These are phyloP conservation scores for Myotis yumanensis DNA, from an alignment of 2,113 vertebrate genomes.

Conservation along the genomic window DNA sequence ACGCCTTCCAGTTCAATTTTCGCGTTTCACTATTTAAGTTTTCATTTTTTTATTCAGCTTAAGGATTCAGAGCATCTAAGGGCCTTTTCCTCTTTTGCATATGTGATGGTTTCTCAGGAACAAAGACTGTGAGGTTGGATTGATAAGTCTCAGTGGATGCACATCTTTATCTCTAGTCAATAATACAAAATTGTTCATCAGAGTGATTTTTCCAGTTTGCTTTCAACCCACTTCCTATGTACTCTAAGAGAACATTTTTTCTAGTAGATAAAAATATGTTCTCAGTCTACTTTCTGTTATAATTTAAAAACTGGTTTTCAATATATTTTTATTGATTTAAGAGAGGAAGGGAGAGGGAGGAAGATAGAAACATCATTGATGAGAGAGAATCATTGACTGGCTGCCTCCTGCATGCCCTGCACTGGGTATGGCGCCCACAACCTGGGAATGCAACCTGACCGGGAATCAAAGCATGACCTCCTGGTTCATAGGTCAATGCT, in stretches of 20 bases:
- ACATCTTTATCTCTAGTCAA: not conserved
- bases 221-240: not conserved
- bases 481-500: no score
- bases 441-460: no score
- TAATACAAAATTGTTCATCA: not conserved
- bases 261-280: not conserved
- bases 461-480: no score
- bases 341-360: no score
- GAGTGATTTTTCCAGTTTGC: not conserved
- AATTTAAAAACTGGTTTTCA: not conserved
- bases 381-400: no score
- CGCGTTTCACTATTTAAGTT: not conserved
- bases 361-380: no score
- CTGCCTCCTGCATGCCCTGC: no score
- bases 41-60: not conserved
- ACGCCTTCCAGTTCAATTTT: no score
- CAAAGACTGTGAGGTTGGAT: not conserved
- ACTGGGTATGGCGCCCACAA: no score
- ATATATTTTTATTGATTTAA: no score
- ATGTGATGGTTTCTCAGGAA: not conserved
- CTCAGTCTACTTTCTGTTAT: not conserved
- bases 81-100: not conserved
- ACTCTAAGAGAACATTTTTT: not conserved
- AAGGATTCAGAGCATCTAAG: not conserved
- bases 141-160: not conserved